Evolutionary conservation across 2,888 invertebrate species (phyloP), one percentile per base, ranked within the genome.

Genomic region (Iphiclides podalirius): DNA sequence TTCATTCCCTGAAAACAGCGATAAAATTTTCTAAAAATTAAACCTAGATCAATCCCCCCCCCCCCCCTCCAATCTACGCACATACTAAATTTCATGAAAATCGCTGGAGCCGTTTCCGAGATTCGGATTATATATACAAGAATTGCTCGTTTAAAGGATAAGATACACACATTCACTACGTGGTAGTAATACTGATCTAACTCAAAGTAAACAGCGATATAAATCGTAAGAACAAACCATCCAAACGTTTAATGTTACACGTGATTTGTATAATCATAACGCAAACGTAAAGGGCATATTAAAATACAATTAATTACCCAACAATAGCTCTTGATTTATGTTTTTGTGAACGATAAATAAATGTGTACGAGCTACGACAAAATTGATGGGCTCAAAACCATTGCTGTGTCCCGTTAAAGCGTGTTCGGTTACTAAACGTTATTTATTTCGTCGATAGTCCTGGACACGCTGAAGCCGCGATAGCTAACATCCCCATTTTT

Each of bases 251-350:
- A 7, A 36, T 14, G n/a, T 41, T 47, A 42, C 28, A 4, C n/a
- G 3, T 31, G 12, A 9, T 47, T 40, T 35, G 40, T 47, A 34
- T 40, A 35, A 47, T 28, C 12, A 28, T 40, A 35, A 34, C 35
- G 16, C 7, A 15, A 16, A 40, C 31, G 31, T 3, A 31, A 2
- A 4, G 31, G 12, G 31, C 31, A n/a, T 31, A 31, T 31, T 31
- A 31, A 11, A 31, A 31, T 31, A 37, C 31, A 37, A 37, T 37
- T 47, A 47, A 42, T 20, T 31, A n/a, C 28, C 36, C 20, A 36
- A 47, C 34, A 31, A 47, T 42, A 36, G 11, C 15, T 1, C 3
- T 17, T 43, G 48, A 41, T 47, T 41, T 41, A 47, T 31, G 28
- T 13, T 4, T 34, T 41, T 41, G 17, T 26, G 35, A 41, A 36